Evolutionary conservation across 1,140 invertebrate species (phyloP), one percentile per base, ranked within the genome.

Genomic region (Drosophila serrata): DNA sequence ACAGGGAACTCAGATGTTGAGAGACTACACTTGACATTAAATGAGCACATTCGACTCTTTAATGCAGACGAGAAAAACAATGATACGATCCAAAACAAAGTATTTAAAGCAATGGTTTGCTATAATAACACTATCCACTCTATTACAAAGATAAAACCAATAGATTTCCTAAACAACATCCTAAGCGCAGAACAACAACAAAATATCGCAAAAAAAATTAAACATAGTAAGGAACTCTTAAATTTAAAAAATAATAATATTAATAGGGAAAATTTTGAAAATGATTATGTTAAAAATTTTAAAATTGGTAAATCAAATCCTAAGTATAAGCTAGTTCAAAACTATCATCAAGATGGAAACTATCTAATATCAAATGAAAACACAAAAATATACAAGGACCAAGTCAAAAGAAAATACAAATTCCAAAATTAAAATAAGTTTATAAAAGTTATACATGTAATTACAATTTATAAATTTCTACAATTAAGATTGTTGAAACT

Each of bases 261-360:
- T 35, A 11, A 51, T 33, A 22, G 6, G 17, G 49, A 53, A 5
- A 15, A 24, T 53, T 53, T 53, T 35, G 13, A n/a, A 4, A 55
- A 37, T 9, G 33, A 53, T 3, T 55, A 37, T 24, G 17, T 55
- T 9, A 37, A 55, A 37, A 55, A 58, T 42, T 13, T 17, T n/a
- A 35, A 60, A 59, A 19, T 45, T 13, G 40, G 40, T 31, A 59
- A 59, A 24, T 42, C n/a, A 2, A 42, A 42, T 42, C n/a, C n/a
- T n/a, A n/a, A n/a, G n/a, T n/a, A n/a, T n/a, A n/a, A n/a, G n/a
- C n/a, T n/a, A n/a, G n/a, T n/a, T 35, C 58, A 60, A 60, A 60
- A 46, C 42, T 60, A 35, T 11, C 58, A 60, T 60, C 42, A 35
- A 37, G 15, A 37, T 37, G 42, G 31, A 60, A 60, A 46, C 9